A percentile compares a stretch with the other conserved stretches of the same genome.
Evolutionary conservation across 2,888 invertebrate species (phyloP).

Genomic region (Patella caerulea): DNA sequence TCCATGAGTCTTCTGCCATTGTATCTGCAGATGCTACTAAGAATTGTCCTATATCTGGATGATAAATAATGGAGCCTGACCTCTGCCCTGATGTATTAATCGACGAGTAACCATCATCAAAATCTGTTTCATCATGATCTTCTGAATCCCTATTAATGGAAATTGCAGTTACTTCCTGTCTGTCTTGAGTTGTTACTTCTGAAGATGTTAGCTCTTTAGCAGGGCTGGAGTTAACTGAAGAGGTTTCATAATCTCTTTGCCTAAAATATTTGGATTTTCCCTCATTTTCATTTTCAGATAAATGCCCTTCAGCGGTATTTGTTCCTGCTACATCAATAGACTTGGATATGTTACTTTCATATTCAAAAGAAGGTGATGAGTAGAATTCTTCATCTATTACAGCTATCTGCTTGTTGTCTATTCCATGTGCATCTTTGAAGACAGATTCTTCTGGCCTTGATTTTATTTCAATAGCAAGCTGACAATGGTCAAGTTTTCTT

Average conservation of each 20-base stretch:
- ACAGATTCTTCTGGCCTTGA: not conserved
- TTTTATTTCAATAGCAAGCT: not conserved
- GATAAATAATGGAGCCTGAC: not conserved
- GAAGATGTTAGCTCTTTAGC: not conserved
- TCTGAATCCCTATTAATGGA: not conserved
- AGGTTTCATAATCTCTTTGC: not conserved
- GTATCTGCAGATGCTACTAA: too few species aligned
- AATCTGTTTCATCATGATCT: not conserved
- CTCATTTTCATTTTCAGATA: not conserved
- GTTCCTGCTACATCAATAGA: not conserved
- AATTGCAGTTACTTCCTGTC: not conserved
- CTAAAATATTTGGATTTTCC: not conserved
- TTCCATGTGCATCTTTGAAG: not conserved
- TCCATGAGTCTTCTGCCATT: too few species aligned
- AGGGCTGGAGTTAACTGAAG: conserved; percentile 1
- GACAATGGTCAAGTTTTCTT: not conserved
- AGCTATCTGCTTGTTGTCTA: not conserved
- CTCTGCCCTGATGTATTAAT: not conserved
- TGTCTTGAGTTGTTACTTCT: not conserved
- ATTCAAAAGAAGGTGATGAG: too few species aligned
- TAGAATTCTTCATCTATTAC: not conserved
- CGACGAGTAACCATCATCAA: not conserved
- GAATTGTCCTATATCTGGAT: conserved; percentile 5
- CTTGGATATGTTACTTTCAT: too few species aligned
- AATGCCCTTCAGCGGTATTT: not conserved